A percentile compares a stretch with the other conserved stretches of the same genome.
Evolutionary conservation across 1,140 invertebrate species (phyloP).

Genomic region (Tetramorium alpestre): DNA sequence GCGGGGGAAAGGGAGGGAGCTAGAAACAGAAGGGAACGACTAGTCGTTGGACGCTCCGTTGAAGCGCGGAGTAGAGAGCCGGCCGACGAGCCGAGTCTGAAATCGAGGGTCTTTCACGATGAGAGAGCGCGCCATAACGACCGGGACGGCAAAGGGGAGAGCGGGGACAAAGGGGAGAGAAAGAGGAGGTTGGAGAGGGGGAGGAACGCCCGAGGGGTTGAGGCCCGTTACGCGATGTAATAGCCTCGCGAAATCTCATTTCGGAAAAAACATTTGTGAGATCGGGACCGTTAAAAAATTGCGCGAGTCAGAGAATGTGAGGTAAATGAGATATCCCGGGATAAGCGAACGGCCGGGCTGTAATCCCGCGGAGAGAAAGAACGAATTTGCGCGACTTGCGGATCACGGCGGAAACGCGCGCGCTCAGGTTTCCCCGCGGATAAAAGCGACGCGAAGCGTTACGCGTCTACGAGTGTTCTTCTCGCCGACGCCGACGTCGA

Average conservation of each 20-base stretch:
- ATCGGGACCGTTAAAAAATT: slow-evolving; percentile 35
- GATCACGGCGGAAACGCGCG: background rate
- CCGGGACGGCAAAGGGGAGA: background rate
- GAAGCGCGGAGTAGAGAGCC: slow-evolving; percentile 58
- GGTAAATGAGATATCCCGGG: slow-evolving; percentile 17
- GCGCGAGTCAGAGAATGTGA: background rate
- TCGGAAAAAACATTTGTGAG: slow-evolving; percentile 40
- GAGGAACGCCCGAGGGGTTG: slow-evolving; percentile 60
- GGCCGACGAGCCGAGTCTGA: slow-evolving; percentile 21
- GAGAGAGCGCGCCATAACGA: slow-evolving; percentile 55
- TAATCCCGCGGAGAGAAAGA: background rate
- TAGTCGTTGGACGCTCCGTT: slow-evolving; percentile 68
- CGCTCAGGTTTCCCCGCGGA: background rate
- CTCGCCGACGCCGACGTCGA: background rate
- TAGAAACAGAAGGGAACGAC: slow-evolving; percentile 66
- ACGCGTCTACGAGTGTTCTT: background rate
- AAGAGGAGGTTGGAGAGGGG: background rate
- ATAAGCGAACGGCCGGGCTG: background rate
- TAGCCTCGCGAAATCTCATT: slow-evolving; percentile 63
- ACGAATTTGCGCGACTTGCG: background rate
- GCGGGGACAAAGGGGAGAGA: background rate
- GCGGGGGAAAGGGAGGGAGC: slow-evolving; percentile 1
- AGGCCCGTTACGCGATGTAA: slow-evolving; percentile 72
- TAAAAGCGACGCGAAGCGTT: background rate
- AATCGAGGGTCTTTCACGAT: slow-evolving; percentile 66